Base-by-base conservation (phyloP, 2,888 invertebrate species). In the Campoplex nolae region DNA sequence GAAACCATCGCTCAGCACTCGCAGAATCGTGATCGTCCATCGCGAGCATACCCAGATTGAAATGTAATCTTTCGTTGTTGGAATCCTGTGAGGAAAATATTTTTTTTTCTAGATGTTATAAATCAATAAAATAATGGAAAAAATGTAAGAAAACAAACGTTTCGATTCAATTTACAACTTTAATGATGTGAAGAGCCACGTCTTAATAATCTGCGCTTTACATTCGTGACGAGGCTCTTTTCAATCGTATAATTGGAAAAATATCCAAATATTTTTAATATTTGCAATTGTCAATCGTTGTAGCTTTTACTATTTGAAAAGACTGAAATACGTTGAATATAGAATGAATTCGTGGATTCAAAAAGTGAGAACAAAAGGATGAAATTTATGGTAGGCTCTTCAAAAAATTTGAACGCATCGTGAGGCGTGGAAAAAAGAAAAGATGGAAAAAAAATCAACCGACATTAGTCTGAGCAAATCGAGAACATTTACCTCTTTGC, bases 41-140 rank as follows among this genome's bases (percentile, higher is more conserved):
- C 65, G 98, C 97, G 68, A 99, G 95, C 99, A 99, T 99, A 89
- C 98, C 99, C 80, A 99, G 95, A 95, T 99, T 99, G 95, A 99
- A 99, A 94, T 98, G 98, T 7, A 99, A 97, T 86, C 98, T 96
- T 93, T 99, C 98, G 94, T 99, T 99, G 85, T 96, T 97, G 0
- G 95, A 95, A 88, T 96, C 97, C 95, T 96, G 93, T 23, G 23
- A 45, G 28, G 11, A 32, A 23, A 58, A 23, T 0, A 18, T 71
- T 62, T 62, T 62, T 45, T 23, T 23, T 23, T 23, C 0, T 1
- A 18, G 1, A 32, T 32, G 35, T 54, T 6, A 4, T 35, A 23
- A 51, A 45, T 28, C 9, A 11, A 23, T 0, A 23, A 32, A 51
- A 54, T 6, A 54, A 9, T 11, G 28, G 13, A 35, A 23, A 4